Evolutionary conservation across 1,140 invertebrate species (phyloP).

Genomic region (Ectropis grisescens): DNA sequence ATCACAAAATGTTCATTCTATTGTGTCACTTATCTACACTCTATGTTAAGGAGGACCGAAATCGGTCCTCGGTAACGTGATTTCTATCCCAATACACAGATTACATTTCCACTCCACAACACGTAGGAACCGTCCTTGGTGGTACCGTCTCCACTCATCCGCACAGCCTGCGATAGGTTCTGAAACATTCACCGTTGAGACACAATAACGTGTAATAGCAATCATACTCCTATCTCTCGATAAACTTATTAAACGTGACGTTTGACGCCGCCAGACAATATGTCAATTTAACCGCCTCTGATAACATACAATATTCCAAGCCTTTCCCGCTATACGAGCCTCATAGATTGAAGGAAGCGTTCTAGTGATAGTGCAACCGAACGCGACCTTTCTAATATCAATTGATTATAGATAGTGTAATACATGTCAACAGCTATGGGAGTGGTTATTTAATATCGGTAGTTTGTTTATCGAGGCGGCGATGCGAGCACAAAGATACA

Average conservation of each 20-base stretch:
- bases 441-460: constrained; percentile 58
- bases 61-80: constrained; percentile 27
- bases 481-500: constrained; percentile 56
- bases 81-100: constrained; percentile 37
- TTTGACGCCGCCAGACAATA: background rate
- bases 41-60: background rate
- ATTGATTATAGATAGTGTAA: constrained; percentile 42
- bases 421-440: constrained; percentile 43
- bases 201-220: constrained; percentile 21
- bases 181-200: constrained; percentile 29
- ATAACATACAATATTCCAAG: background rate
- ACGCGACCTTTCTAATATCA: constrained; percentile 15
- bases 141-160: constrained; percentile 32
- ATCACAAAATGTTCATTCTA: no score
- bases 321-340: background rate
- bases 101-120: constrained; percentile 36
- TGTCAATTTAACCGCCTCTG: constrained; percentile 1
- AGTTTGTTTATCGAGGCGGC: constrained; percentile 50
- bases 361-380: no score
- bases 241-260: background rate
- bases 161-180: constrained; percentile 41
- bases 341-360: no score
- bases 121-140: constrained; percentile 26
- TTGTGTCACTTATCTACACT: no score
- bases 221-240: constrained; percentile 11